Evolutionary conservation across 2,113 vertebrate genomes (phyloP), one percentile per base, ranked within the genome.

Genomic region (Deroptyus accipitrinus): DNA sequence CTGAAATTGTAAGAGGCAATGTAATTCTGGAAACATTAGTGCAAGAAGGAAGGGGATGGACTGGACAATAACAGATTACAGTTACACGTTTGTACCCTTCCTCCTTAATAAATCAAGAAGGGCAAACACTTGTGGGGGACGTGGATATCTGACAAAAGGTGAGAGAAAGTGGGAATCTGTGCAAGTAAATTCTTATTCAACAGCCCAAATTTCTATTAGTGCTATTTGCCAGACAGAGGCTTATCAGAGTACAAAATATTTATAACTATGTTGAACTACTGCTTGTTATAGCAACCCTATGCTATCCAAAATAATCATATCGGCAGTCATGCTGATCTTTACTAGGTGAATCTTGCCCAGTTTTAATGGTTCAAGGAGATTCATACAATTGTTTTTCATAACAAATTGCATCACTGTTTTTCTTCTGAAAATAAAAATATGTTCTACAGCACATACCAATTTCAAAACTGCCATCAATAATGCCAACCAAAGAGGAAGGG

Each of bases 401-500:
- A 78, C 22, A 66, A 78, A 76, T 35, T n/a, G 5, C n/a, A 46
- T 74, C 15, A 15, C 7, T 83, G 3, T 24, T 70, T 86, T 57
- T 48, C 74, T 44, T 22, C 20, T 69, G 42, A 83, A 96, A 92
- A 25, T 13, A 73, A 91, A 89, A 63, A 31, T 2, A 8, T 4
- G 10, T 75, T 91, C 69, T 73, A 49, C 6, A 68, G 75, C 83
- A 98, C 99, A 46, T 98, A 99, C 99, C 99, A 61, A 99, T 98
- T 98, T 99, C 99, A 96, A 99, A 99, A 97, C 99, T 99, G 49
- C 99, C 99, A 67, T 99, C 99, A 95, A 99, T 99, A 86, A 99
- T 91, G 17, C 99, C 99, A 97, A 99, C 98, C 95, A 99, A 96
- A 94, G 99, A 99, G 94, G 99, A 99, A 69, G 99, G 98, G 86